Percentiles rank a stretch among this genome's conserved stretches.
Evolutionary conservation across 2,113 vertebrate species (phyloP).

Genomic region (Ictalurus punctatus): DNA sequence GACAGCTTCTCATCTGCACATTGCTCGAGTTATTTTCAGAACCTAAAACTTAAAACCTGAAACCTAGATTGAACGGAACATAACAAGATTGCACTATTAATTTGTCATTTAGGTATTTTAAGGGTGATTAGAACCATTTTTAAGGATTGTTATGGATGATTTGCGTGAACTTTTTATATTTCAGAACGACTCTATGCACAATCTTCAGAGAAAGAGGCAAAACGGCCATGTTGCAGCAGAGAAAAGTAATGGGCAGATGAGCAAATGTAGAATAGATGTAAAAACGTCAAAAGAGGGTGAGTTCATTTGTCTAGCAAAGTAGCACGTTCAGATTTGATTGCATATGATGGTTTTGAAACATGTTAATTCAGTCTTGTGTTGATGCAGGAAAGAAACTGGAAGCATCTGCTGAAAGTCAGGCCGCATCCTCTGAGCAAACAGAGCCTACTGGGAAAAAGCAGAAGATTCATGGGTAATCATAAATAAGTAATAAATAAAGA

Average conservation of each 20-base stretch:
- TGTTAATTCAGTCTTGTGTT: constrained; percentile 3
- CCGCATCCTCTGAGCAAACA: constrained; percentile 30
- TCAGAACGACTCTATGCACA: constrained; percentile 59
- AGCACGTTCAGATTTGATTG: not conserved
- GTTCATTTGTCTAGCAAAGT: not conserved
- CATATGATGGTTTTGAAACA: not conserved
- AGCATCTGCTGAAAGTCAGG: constrained; percentile 2
- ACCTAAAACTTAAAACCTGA: not conserved
- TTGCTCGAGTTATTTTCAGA: not conserved
- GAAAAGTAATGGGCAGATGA: constrained; percentile 58
- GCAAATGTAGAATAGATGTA: constrained; percentile 24
- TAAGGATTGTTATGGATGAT: not conserved
- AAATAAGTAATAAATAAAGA: not conserved
- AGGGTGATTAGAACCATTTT: not conserved
- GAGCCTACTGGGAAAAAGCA: constrained; percentile 51
- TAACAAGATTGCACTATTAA: not conserved
- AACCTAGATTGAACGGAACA: too few relatives aligned
- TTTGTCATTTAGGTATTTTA: not conserved
- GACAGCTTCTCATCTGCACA: not conserved
- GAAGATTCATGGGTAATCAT: constrained; percentile 47
- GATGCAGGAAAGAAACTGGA: constrained; percentile 20
- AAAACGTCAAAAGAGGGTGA: constrained; percentile 17
- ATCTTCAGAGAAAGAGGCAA: constrained; percentile 72
- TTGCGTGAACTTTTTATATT: not conserved
- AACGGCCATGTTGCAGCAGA: constrained; percentile 51